A percentile compares a stretch with the other conserved stretches of the same genome.
These are phyloP conservation scores for Pangasianodon hypophthalmus DNA, from an alignment of 2,113 vertebrate species.

Conservation along the genomic window DNA sequence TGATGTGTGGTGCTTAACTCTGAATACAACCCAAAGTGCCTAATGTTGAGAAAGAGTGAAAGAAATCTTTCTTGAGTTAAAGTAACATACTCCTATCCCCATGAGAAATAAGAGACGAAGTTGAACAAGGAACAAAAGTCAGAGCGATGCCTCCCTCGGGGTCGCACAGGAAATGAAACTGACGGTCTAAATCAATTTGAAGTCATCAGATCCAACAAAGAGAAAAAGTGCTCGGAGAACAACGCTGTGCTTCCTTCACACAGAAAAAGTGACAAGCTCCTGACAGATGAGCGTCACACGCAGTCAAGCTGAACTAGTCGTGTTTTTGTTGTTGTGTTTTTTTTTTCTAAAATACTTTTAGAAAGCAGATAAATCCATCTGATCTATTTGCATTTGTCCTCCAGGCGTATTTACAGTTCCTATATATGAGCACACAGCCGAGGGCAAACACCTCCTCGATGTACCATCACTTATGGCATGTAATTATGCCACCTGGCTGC, in stretches of 20 bases:
- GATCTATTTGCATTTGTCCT: background rate
- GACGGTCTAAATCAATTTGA: slow-evolving; percentile 64
- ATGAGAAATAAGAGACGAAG: slow-evolving; percentile 38
- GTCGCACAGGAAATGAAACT: slow-evolving; percentile 62
- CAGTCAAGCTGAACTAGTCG: background rate
- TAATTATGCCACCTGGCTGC: slow-evolving; percentile 67
- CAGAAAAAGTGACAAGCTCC: background rate
- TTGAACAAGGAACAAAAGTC: slow-evolving; percentile 53
- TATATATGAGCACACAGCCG: background rate
- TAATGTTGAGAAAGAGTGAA: background rate
- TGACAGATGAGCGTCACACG: background rate
- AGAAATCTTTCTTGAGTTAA: slow-evolving; percentile 24
- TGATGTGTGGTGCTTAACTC: background rate
- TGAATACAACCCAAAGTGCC: background rate
- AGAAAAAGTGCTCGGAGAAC: slow-evolving; percentile 28
- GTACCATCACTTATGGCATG: slow-evolving; percentile 58
- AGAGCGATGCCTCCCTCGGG: slow-evolving; percentile 47
- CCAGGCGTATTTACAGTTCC: slow-evolving; percentile 21
- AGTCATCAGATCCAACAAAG: slow-evolving; percentile 58
- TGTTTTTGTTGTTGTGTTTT: background rate
- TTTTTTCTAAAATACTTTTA: background rate
- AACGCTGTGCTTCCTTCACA: background rate
- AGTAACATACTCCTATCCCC: slow-evolving; percentile 16
- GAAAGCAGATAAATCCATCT: background rate
- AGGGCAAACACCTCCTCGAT: slow-evolving; percentile 1